Evolutionary conservation across 2,113 vertebrate genomes (phyloP).

Genomic region (Verasper variegatus): DNA sequence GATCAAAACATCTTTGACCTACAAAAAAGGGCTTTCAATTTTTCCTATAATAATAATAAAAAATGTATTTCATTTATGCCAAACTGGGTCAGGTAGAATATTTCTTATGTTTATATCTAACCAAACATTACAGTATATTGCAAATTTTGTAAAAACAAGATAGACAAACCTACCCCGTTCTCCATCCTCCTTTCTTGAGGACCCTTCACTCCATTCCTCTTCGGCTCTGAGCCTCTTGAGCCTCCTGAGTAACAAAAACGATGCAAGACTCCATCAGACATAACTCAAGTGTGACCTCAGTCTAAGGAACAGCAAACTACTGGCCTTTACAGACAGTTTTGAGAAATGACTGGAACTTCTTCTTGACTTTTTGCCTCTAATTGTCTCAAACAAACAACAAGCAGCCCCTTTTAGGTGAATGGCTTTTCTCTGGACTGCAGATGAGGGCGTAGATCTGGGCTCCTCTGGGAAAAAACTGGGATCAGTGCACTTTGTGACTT

Average conservation of each 20-base stretch:
- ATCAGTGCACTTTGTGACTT: constrained; percentile 62
- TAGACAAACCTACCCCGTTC: constrained; percentile 89
- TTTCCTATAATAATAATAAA: too few species aligned
- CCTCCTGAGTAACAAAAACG: constrained; percentile 76
- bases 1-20: neutral
- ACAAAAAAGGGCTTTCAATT: too few species aligned
- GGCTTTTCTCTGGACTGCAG: neutral
- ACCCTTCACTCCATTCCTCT: constrained; percentile 90
- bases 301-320: constrained; percentile 7
- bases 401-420: neutral
- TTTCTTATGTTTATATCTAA: too few species aligned
- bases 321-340: constrained; percentile 22
- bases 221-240: constrained; percentile 86
- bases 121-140: neutral
- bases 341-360: constrained; percentile 51
- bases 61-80: neutral
- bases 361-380: constrained; percentile 8
- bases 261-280: constrained; percentile 22
- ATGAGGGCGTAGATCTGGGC: constrained; percentile 21
- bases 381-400: constrained; percentile 32
- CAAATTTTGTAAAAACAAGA: neutral
- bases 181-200: constrained; percentile 89
- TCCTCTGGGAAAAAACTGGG: constrained; percentile 56
- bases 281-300: neutral
- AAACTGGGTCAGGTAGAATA: too few species aligned